These are phyloP conservation scores for Gallirallus australis DNA, from an alignment of 2,797 vertebrate genomes.

Conservation along the genomic window DNA sequence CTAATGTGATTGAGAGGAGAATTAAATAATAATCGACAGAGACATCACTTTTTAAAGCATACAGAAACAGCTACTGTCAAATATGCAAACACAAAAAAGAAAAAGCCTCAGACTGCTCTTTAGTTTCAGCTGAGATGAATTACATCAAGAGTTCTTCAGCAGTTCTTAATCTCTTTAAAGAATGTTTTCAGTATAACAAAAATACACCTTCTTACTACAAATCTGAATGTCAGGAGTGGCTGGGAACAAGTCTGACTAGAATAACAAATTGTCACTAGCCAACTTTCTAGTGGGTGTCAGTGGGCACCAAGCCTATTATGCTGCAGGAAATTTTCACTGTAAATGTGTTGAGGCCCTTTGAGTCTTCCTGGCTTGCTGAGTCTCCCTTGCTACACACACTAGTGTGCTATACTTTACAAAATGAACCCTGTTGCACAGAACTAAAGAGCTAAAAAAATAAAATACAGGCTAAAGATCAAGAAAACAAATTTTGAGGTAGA, in stretches of 20 bases:
- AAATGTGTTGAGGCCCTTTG: conserved; percentile 28
- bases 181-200: conserved; percentile 41
- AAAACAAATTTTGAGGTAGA: background rate
- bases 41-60: conserved; percentile 15
- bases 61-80: conserved; percentile 40
- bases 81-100: conserved; percentile 30
- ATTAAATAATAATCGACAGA: conserved; percentile 52
- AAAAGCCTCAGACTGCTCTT: background rate
- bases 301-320: conserved; percentile 53
- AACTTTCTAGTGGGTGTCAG: conserved; percentile 39
- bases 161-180: conserved; percentile 18
- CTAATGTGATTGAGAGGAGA: conserved; percentile 48
- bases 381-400: background rate
- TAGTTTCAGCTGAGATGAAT: conserved; percentile 10
- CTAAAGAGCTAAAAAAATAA: background rate
- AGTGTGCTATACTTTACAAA: background rate
- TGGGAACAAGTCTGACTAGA: conserved; percentile 48
- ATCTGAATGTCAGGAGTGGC: conserved; percentile 15
- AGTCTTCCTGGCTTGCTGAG: conserved; percentile 27
- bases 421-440: background rate
- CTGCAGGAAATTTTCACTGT: conserved; percentile 45
- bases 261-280: conserved; percentile 58
- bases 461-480: background rate
- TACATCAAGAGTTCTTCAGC: conserved; percentile 16
- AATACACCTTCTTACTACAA: conserved; percentile 34